phyloP scores from a whole-genome alignment of 2,888 invertebrate species.

The Heteropelma amictum region DNA sequence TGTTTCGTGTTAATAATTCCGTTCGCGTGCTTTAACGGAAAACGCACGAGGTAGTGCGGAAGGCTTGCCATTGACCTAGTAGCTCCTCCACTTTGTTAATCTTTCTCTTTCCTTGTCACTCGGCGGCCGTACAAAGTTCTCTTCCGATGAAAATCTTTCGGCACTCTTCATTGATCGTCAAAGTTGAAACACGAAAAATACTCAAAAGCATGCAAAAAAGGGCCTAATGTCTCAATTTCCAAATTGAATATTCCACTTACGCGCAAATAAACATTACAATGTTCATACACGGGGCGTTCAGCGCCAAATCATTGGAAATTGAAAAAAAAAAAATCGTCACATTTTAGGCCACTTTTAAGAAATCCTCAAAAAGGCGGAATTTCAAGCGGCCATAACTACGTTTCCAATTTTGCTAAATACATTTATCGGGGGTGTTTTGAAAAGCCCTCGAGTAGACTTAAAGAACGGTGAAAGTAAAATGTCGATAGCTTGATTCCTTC shows the following conservation, averaged over 20 bases:
- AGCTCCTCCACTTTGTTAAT: slow-evolving; percentile 11
- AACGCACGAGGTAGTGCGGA: slow-evolving; percentile 10
- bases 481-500: slow-evolving; percentile 5
- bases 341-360: too few species aligned
- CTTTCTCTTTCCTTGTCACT: slow-evolving; percentile 4
- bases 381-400: too few species aligned
- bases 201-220: background rate
- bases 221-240: slow-evolving; percentile 6
- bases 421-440: too few species aligned
- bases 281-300: background rate
- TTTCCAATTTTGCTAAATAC: too few species aligned
- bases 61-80: slow-evolving; percentile 57
- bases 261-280: background rate
- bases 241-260: slow-evolving; percentile 8
- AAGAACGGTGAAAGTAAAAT: too few species aligned
- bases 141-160: slow-evolving; percentile 37
- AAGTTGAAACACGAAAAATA: background rate
- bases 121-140: slow-evolving; percentile 10
- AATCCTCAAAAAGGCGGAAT: too few species aligned
- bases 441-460: too few species aligned
- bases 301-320: background rate
- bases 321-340: background rate
- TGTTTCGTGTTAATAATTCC: slow-evolving; percentile 22
- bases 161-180: slow-evolving; percentile 40
- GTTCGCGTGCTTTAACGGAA: slow-evolving; percentile 39